Evolutionary conservation across 1,140 invertebrate species (phyloP), one percentile per base, ranked within the genome.

Genomic region (Papilio polytes): DNA sequence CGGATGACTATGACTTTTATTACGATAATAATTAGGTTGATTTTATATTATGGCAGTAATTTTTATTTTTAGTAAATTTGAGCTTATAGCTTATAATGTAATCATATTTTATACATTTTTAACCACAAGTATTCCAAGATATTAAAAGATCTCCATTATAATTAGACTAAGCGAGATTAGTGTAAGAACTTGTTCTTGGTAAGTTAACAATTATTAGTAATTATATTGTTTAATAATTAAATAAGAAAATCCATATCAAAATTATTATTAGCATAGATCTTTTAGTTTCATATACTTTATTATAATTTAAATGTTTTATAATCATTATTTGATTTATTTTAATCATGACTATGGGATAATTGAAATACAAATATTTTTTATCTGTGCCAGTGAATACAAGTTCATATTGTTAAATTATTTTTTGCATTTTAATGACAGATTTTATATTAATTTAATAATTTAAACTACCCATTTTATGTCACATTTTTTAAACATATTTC

Each of bases 1-100:
- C 99, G 53, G 96, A 96, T 83, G 95, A 95, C 81, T 95, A 94
- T 89, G 94, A 95, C 85, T 95, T 95, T 92, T 94, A 92, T 82
- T 95, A 95, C 88, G 94, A 95, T 82, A 93, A 92, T 82, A 95
- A 95, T 85, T 95, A 90, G 36, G n/a, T 78, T 78, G 82, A 48
- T 74, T 59, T 78, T 66, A 22, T 59, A 18, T 31, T 77, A 53
- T n/a, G 15, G 26, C 48, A 77, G 56, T 26, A 36, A 20, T 18
- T 31, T 41, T 15, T 41, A 63, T 78, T 78, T 77, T 77, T 78
- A 63, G 76, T 20, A 63, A 78, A 78, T 31, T 41, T 78, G 76
- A 78, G 76, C 76, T 78, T 78, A 78, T 78, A 78, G 26, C 76
- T 78, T 78, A 78, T 78, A 78, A 56, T 56, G 56, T 78, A 78